A percentile compares a stretch with the other conserved stretches of the same genome.
Evolutionary conservation across 2,888 invertebrate species (phyloP).

Genomic region (Drosophila picticornis): DNA sequence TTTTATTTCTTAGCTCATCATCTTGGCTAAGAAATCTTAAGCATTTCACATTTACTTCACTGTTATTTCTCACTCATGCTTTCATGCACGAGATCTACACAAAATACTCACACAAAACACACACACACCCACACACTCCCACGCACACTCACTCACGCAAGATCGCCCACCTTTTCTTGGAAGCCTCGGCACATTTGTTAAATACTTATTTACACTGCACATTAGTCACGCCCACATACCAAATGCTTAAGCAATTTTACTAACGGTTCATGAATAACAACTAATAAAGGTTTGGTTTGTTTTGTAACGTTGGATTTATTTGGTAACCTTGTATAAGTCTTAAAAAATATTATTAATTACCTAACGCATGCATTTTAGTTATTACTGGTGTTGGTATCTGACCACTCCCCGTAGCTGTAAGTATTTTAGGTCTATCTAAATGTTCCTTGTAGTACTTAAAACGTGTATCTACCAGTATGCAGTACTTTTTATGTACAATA

Average conservation of each 20-base stretch:
- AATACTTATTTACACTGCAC: constrained; percentile 58
- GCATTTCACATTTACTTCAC: constrained; percentile 43
- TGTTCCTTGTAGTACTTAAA: constrained; percentile 28
- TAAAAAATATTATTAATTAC: constrained; percentile 8
- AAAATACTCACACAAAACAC: constrained; percentile 29
- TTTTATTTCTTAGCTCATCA: constrained; percentile 59
- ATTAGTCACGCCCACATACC: constrained; percentile 58
- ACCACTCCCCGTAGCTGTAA: constrained; percentile 39
- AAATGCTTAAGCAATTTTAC: constrained; percentile 67
- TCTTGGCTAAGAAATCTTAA: constrained; percentile 52
- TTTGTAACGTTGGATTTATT: constrained; percentile 8
- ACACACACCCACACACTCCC: constrained; percentile 25
- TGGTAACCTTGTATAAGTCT: constrained; percentile 1
- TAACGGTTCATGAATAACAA: constrained; percentile 47
- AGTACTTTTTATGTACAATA: constrained; percentile 23
- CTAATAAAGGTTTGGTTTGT: constrained; percentile 24
- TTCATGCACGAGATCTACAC: constrained; percentile 54
- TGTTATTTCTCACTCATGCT: constrained; percentile 58
- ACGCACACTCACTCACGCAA: constrained; percentile 23
- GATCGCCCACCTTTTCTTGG: constrained; percentile 25
- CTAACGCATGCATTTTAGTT: constrained; percentile 27
- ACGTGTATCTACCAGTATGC: constrained; percentile 21
- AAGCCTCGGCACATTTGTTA: constrained; percentile 53
- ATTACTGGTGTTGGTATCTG: constrained; percentile 36
- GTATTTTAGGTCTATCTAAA: constrained; percentile 24